phyloP scores from a whole-genome alignment of 2,888 invertebrate genomes.

The Orthonychiurus folsomi region DNA sequence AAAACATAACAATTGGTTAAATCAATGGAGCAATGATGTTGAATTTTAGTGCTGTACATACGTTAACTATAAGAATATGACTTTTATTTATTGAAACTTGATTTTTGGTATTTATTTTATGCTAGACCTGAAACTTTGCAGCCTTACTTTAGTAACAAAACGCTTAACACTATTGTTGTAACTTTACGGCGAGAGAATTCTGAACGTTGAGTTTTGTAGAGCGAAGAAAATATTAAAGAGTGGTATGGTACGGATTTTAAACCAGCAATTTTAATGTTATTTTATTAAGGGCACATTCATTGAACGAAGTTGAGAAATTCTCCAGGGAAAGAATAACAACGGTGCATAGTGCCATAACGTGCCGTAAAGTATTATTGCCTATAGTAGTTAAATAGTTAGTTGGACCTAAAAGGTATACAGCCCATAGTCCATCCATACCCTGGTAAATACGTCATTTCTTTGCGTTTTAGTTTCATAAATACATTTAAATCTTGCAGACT shows the following conservation, averaged over 20 bases:
- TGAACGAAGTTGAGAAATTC: too few relatives aligned
- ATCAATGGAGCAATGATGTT: background rate
- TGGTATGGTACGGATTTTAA: background rate
- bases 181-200: too few relatives aligned
- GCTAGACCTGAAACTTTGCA: background rate
- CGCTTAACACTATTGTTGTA: background rate
- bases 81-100: background rate
- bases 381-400: too few relatives aligned
- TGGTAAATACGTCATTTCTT: too few relatives aligned
- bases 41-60: background rate
- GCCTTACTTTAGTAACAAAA: background rate
- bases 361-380: too few relatives aligned
- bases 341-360: too few relatives aligned
- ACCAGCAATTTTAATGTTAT: background rate
- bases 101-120: background rate
- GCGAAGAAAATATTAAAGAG: background rate
- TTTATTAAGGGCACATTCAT: too few relatives aligned
- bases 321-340: too few relatives aligned
- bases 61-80: background rate
- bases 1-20: conserved; percentile 45
- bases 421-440: too few relatives aligned
- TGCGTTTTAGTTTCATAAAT: too few relatives aligned
- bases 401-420: too few relatives aligned
- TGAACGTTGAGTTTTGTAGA: background rate
- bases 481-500: too few relatives aligned